Evolutionary conservation across 2,888 invertebrate genomes (phyloP), one percentile per base, ranked within the genome.

Genomic region (Ormyrus pomaceus): DNA sequence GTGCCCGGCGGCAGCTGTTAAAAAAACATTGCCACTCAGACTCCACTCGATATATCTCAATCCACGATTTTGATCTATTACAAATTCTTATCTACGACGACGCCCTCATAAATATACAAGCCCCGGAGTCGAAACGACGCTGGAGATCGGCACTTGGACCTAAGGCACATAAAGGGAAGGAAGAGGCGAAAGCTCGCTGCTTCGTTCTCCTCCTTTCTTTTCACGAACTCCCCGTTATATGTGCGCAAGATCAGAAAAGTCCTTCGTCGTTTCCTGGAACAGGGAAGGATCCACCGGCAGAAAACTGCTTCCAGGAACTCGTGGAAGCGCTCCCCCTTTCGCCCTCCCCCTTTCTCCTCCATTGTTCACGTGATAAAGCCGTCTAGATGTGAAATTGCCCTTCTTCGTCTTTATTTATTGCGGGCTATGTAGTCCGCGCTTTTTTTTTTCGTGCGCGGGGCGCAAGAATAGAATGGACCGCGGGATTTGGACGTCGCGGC

Each of bases 291-390:
- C 53, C 13, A 9, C 10, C 13, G 56, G 3, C 10, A 58, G 58
- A 66, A 53, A 69, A 73, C 73, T 78, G 58, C 13, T 68, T 73
- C 56, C 51, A 53, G n/a, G 72, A 73, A 72, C 50, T 59, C 68
- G 59, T 45, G 48, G 61, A 73, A 45, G 2, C 19, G 19, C 19
- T 19, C 19, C 19, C 19, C 19, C 19, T 19, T 19, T 19, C 19
- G 19, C 19, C n/a, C 13, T 48, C 48, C 45, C 53, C 68, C 55
- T 6, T 50, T 62, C 11, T 51, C 51, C 13, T 68, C 61, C 19
- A 48, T 68, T 51, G 59, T 19, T 19, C 50, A 4, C 9, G 13
- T 45, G 53, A 61, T 68, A 51, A 75, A 75, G 34, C 51, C 56
- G 56, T 19, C 19, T 19, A 64, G 50, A 71, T 72, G 55, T 46